Evolutionary conservation across 2,888 invertebrate genomes (phyloP).

Genomic region (Drosophila maculinotata): DNA sequence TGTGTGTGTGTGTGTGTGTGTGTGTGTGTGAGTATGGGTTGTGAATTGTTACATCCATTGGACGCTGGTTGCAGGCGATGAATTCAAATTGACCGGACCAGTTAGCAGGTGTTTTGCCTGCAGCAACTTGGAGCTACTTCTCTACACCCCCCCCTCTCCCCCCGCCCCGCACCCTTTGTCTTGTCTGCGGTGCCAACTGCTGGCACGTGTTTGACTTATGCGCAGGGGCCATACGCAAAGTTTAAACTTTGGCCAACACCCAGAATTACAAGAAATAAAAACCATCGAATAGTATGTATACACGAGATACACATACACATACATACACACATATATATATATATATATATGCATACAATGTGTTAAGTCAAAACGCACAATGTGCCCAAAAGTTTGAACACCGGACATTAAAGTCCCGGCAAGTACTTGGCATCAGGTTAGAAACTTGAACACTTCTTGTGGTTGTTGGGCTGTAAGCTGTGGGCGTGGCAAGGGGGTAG

Average conservation of each 20-base stretch:
- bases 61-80: slow-evolving; percentile 47
- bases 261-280: slow-evolving; percentile 19
- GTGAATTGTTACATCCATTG: slow-evolving; percentile 64
- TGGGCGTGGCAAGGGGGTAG: too few relatives aligned
- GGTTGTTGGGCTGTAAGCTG: background rate
- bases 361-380: slow-evolving; percentile 59
- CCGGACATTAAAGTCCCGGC: slow-evolving; percentile 68
- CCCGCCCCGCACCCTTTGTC: too few relatives aligned
- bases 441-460: slow-evolving; percentile 24
- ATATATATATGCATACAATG: background rate
- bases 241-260: slow-evolving; percentile 63
- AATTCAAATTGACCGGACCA: slow-evolving; percentile 55
- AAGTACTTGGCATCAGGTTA: slow-evolving; percentile 67
- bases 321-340: background rate
- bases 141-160: too few relatives aligned
- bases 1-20: slow-evolving; percentile 10
- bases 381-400: slow-evolving; percentile 49
- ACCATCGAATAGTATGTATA: background rate
- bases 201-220: slow-evolving; percentile 79
- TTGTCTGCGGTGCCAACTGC: slow-evolving; percentile 27
- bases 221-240: slow-evolving; percentile 56
- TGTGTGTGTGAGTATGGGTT: slow-evolving; percentile 24
- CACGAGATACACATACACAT: too few relatives aligned
- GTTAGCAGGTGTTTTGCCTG: slow-evolving; percentile 66
- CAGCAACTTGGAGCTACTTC: slow-evolving; percentile 55